phyloP scores from a whole-genome alignment of 2,797 vertebrate genomes.

The Squalus acanthias region DNA sequence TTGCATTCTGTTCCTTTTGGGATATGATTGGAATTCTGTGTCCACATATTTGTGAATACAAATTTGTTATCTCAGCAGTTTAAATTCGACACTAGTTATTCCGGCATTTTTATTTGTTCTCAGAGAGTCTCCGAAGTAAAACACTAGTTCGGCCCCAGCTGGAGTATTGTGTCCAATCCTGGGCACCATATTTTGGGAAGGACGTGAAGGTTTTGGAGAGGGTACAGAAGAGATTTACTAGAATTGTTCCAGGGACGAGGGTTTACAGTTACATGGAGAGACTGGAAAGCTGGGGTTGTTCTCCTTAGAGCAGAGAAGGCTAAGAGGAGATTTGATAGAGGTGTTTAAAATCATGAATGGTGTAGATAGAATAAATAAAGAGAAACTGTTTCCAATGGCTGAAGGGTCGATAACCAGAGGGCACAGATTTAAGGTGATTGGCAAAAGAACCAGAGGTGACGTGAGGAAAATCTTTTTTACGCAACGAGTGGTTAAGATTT shows the following conservation, averaged over 20 bases:
- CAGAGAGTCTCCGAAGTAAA: neutral
- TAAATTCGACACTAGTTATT: neutral
- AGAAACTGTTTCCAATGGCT: neutral
- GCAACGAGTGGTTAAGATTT: neutral
- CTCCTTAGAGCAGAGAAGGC: neutral
- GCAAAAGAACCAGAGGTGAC: neutral
- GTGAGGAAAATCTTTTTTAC: neutral
- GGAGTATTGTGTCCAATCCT: neutral
- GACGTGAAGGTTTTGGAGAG: neutral
- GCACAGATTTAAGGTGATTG: neutral
- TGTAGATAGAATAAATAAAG: neutral
- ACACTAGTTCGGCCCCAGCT: neutral
- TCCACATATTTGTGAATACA: neutral
- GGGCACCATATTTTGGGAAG: neutral
- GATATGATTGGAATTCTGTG: neutral
- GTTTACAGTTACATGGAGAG: neutral
- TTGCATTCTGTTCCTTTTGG: neutral
- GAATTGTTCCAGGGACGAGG: neutral
- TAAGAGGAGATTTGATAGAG: neutral
- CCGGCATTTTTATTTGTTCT: neutral
- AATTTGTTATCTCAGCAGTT: neutral
- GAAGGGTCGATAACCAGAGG: neutral
- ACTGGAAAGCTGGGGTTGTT: neutral
- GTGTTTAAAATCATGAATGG: neutral
- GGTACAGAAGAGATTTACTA: neutral